These are phyloP conservation scores for Rhynchotus rufescens DNA, from an alignment of 2,797 vertebrate species.

Conservation along the genomic window DNA sequence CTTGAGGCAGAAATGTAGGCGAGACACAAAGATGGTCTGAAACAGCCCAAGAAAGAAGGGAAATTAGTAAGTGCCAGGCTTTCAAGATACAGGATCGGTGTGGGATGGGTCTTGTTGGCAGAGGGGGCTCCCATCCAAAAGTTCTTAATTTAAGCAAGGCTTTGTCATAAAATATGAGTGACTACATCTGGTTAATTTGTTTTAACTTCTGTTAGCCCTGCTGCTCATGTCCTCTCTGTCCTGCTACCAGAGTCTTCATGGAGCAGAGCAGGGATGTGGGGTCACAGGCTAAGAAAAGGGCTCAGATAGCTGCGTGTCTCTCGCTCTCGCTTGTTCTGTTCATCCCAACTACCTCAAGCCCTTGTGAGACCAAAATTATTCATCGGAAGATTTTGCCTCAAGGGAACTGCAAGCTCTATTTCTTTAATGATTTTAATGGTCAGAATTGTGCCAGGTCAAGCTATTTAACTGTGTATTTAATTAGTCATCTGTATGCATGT, in stretches of 20 bases:
- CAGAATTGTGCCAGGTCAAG: constrained; percentile 79
- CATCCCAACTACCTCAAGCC: background rate
- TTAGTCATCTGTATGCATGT: constrained; percentile 83
- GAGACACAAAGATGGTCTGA: background rate
- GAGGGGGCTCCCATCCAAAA: background rate
- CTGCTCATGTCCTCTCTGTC: background rate
- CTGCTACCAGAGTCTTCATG: background rate
- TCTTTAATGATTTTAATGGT: constrained; percentile 78
- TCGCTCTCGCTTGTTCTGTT: background rate
- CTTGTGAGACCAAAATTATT: constrained; percentile 49
- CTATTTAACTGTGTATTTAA: constrained; percentile 82
- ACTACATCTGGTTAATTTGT: constrained; percentile 27
- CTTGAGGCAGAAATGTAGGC: background rate
- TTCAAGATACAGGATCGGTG: background rate
- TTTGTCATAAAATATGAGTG: constrained; percentile 58
- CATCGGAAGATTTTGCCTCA: constrained; percentile 68
- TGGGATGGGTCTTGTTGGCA: too few relatives aligned
- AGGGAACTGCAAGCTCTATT: constrained; percentile 71
- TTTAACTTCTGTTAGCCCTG: background rate
- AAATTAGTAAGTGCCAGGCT: too few relatives aligned
- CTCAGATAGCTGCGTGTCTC: background rate
- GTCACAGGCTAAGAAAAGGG: background rate
- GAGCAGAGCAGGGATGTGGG: background rate
- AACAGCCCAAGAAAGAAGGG: background rate
- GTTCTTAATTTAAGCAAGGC: background rate